Base-by-base conservation (phyloP, 1,140 invertebrate genomes). In the Aphelenchoides besseyi region DNA sequence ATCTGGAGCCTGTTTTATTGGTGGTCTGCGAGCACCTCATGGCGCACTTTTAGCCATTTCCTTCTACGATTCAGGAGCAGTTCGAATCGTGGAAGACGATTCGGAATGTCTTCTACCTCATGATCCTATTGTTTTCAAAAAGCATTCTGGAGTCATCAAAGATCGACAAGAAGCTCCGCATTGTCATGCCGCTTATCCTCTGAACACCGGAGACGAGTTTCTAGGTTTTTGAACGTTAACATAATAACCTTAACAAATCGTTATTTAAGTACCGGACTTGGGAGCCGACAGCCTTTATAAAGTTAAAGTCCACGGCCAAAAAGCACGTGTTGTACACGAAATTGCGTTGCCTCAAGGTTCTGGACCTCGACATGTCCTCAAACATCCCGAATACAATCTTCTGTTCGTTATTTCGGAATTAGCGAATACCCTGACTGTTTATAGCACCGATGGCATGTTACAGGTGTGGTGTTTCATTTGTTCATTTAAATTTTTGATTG, bases 81-180 rank as follows among this genome's bases (percentile, higher is more conserved):
- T 70, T 1, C 68, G 54, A 28, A 16, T 37, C 30, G 23, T 70
- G 33, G 32, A 69, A 8, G 68, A 66, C 3, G 32, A 29, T 1
- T 23, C 18, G 3, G 61, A 41, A 16, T 30, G 28, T 23, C 1
- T 71, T 28, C n/a, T 29, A 32, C 18, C 68, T n/a, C 68, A 70
- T 53, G 18, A 64, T 35, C 9, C 54, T 52, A 26, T 3, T 12
- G 64, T 16, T 3, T 36, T 70, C 30, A 18, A 66, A 23, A 29
- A 66, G 16, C 30, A 66, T 2, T 2, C 32, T 12, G 61, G 18
- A 16, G 23, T 28, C 12, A 70, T 70, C 32, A 9, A 18, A 28
- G 12, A 36, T 67, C 62, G 69, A 36, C 69, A 70, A 18, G 69
- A 70, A 70, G 69, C 64, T 0, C 69, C 69, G 2, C 69, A 70